Evolutionary conservation across 2,797 vertebrate genomes (phyloP).

Genomic region (Loriculus beryllinus): DNA sequence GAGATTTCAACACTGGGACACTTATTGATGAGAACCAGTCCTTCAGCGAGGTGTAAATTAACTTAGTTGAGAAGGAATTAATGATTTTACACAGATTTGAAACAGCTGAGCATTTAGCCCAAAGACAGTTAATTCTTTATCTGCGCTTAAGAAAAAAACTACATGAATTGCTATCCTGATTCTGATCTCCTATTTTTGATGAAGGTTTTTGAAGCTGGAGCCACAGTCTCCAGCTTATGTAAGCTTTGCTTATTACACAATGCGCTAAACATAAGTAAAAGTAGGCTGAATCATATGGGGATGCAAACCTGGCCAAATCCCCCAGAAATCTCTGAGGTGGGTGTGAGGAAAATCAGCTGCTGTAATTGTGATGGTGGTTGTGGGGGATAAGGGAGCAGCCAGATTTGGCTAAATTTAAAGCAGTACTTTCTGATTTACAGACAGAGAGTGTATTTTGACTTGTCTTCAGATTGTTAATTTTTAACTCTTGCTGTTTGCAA

Average conservation of each 20-base stretch:
- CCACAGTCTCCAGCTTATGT: slow-evolving; percentile 47
- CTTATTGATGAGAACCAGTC: not conserved
- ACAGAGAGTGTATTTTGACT: slow-evolving; percentile 25
- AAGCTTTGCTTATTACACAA: slow-evolving; percentile 63
- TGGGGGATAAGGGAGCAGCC: slow-evolving; percentile 39
- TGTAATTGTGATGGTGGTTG: slow-evolving; percentile 43
- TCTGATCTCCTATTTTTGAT: slow-evolving; percentile 53
- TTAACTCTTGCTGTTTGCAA: slow-evolving; percentile 50
- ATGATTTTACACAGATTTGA: not conserved
- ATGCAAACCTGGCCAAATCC: slow-evolving; percentile 62
- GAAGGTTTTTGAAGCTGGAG: slow-evolving; percentile 46
- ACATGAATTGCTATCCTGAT: not conserved
- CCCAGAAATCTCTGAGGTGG: slow-evolving; percentile 59
- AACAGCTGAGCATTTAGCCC: not conserved
- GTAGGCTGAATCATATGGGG: slow-evolving; percentile 67
- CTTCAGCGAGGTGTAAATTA: slow-evolving; percentile 13
- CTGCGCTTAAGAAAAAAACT: not conserved
- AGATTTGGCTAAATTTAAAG: slow-evolving; percentile 14
- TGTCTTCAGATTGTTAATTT: slow-evolving; percentile 27
- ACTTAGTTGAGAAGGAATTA: not conserved
- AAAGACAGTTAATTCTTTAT: not conserved
- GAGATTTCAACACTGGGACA: not conserved
- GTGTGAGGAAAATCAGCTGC: slow-evolving; percentile 68
- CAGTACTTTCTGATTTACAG: slow-evolving; percentile 10
- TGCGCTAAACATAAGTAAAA: slow-evolving; percentile 64